Base-by-base conservation (phyloP, 92 coral and sea anemone species). In the Paragorgia papillata region DNA sequence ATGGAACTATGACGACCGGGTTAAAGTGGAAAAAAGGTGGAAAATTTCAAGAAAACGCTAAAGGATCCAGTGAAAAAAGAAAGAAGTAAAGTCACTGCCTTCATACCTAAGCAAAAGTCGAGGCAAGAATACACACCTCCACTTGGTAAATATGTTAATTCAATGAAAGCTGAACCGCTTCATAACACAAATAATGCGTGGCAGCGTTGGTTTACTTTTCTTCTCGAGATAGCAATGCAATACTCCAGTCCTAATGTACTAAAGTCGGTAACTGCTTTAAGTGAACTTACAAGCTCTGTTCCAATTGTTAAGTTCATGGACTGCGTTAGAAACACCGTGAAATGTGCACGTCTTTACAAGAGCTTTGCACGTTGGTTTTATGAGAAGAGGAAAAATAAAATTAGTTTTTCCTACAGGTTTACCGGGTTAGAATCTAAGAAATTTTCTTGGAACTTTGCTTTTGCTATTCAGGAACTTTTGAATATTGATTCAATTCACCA, bases 101-200 rank as follows among this genome's bases (percentile, higher is more conserved):
- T 83, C 63, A 87, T 83, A 62, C 65, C 91, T 18, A 27, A 37
- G 32, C 46, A 74, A 0, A 78, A 54, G 21, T 88, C 88, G 2
- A 57, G 88, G 49, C 92, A 88, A 48, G 92, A 88, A 50, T 80
- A 78, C 74, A 26, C 27, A 4, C 87, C 85, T 14, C 73, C 84
- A 1, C 85, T 85, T 1, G 87, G 89, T 48, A 88, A 85, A 48
- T 85, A 77, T 78, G 89, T 82, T 41, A 73, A 88, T 66, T 21
- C 21, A 13, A 44, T 66, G 9, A 85, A 76, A 48, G 85, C 92
- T 2, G 87, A 85, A 50, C 87, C 92, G 3, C 73, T 86, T 1
- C 87, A 89, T 62, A 79, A 79, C 44, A 86, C 83, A 7, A 85
- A 89, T 74, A 85, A 85, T 85, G 88, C 84, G 31, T 87, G 88